phyloP scores from a whole-genome alignment of 2,888 invertebrate genomes.

The Drosophila yooni region DNA sequence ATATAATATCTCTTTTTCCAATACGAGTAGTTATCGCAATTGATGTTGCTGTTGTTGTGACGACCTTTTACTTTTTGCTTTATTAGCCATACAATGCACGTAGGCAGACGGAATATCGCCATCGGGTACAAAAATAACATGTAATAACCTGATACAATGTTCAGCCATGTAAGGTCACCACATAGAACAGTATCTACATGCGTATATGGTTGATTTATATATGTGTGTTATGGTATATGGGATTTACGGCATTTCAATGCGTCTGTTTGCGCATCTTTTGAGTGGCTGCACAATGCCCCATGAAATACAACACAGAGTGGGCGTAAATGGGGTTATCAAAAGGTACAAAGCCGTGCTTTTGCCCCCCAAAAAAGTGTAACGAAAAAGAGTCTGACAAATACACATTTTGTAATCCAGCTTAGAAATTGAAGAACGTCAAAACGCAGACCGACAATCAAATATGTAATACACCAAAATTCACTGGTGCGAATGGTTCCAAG shows the following conservation, averaged over 20 bases:
- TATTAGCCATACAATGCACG: constrained; percentile 79
- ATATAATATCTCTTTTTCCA: constrained; percentile 57
- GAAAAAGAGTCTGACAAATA: constrained; percentile 41
- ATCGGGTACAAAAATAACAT: constrained; percentile 52
- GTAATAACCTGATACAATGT: constrained; percentile 49
- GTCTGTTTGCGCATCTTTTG: constrained; percentile 48
- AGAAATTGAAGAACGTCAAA: constrained; percentile 17
- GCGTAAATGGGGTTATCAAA: constrained; percentile 60
- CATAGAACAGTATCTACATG: constrained; percentile 11
- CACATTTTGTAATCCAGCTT: constrained; percentile 41
- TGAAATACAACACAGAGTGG: constrained; percentile 32
- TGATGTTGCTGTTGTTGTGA: constrained; percentile 3
- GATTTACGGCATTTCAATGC: constrained; percentile 58
- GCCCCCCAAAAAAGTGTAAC: constrained; percentile 25
- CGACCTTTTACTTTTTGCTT: constrained; percentile 60
- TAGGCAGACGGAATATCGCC: constrained; percentile 56
- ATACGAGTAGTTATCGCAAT: constrained; percentile 48
- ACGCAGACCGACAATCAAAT: constrained; percentile 62
- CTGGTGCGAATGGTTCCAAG: constrained; percentile 12
- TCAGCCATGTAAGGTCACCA: constrained; percentile 25
- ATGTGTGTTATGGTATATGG: constrained; percentile 6
- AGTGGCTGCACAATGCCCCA: constrained; percentile 35
- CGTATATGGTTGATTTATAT: constrained; percentile 22
- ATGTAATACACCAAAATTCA: constrained; percentile 55
- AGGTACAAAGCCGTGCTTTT: constrained; percentile 53